Evolutionary conservation across 2,888 invertebrate genomes (phyloP).

Genomic region (Microchrysa polita): DNA sequence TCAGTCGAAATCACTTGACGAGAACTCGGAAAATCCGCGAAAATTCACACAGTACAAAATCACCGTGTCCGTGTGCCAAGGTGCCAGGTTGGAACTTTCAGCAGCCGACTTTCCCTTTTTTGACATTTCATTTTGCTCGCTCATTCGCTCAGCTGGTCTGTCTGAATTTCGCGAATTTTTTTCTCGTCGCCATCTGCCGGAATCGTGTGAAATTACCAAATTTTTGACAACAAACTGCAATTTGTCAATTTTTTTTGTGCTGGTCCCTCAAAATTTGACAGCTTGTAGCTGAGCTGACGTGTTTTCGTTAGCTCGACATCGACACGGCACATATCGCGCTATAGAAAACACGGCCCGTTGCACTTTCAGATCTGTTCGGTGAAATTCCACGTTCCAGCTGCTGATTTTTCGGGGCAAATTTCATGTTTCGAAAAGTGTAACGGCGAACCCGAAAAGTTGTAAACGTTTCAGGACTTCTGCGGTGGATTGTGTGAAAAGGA

Average conservation of each 20-base stretch:
- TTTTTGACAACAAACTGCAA: slow-evolving; percentile 27
- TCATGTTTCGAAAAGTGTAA: background rate
- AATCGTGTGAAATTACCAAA: background rate
- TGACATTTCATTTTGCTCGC: slow-evolving; percentile 27
- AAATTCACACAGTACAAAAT: background rate
- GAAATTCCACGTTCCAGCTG: no score
- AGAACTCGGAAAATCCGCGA: background rate
- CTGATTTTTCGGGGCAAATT: no score
- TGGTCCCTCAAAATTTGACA: slow-evolving; percentile 26
- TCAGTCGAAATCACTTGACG: background rate
- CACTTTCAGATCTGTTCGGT: no score
- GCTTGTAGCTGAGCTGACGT: slow-evolving; percentile 40
- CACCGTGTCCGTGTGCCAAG: slow-evolving; percentile 15
- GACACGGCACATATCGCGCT: no score
- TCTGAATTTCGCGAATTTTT: background rate
- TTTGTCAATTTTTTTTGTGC: slow-evolving; percentile 24
- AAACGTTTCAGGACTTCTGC: background rate
- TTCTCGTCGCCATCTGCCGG: background rate
- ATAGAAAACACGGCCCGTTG: no score
- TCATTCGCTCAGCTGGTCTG: background rate
- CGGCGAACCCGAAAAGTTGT: background rate
- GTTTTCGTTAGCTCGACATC: slow-evolving; percentile 33
- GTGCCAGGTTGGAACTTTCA: slow-evolving; percentile 55
- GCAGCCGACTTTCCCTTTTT: slow-evolving; percentile 40
- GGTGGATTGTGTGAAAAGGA: background rate